These are phyloP conservation scores for Pangasius djambal DNA, from an alignment of 2,797 vertebrate species.

Conservation along the genomic window DNA sequence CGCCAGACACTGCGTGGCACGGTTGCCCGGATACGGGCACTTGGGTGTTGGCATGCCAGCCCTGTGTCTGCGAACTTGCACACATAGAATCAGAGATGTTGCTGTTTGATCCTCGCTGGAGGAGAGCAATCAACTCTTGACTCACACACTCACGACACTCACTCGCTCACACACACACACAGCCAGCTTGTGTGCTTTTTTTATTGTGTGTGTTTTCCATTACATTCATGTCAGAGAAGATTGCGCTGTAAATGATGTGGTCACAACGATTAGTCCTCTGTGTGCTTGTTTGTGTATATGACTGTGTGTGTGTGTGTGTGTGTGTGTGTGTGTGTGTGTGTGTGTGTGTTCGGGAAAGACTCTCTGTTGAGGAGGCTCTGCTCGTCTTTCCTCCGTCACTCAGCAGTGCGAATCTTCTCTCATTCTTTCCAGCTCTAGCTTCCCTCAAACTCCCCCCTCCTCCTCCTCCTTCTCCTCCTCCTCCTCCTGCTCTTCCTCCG, in stretches of 20 bases:
- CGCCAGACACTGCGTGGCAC: conserved; percentile 70
- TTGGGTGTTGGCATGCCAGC: conserved; percentile 74
- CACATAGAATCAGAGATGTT: conserved; percentile 53
- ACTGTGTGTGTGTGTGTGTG: not conserved
- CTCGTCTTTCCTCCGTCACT: conserved; percentile 48
- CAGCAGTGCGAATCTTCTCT: conserved; percentile 44
- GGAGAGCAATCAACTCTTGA: conserved; percentile 41
- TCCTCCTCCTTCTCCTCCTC: conserved; percentile 2
- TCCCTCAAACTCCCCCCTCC: conserved; percentile 42
- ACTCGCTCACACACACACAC: conserved; percentile 20
- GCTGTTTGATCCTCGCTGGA: conserved; percentile 65
- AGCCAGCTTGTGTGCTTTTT: conserved; percentile 10
- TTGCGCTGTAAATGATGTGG: conserved; percentile 43
- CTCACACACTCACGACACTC: conserved; percentile 16
- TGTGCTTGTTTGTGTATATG: conserved; percentile 14
- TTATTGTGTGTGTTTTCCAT: conserved; percentile 47
- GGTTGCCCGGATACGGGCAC: conserved; percentile 82
- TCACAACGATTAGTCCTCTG: conserved; percentile 43
- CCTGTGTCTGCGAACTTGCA: conserved; percentile 46
- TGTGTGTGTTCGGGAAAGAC: conserved; percentile 5
- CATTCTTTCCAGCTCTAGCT: conserved; percentile 40
- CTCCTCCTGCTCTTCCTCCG: not conserved
- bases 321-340: conserved; percentile 5
- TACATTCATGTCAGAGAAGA: conserved; percentile 41
- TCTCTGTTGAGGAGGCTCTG: conserved; percentile 15